Conservation (phyloP, 2,113 vertebrate genomes). For the Cynopterus brachyotis region DNA sequence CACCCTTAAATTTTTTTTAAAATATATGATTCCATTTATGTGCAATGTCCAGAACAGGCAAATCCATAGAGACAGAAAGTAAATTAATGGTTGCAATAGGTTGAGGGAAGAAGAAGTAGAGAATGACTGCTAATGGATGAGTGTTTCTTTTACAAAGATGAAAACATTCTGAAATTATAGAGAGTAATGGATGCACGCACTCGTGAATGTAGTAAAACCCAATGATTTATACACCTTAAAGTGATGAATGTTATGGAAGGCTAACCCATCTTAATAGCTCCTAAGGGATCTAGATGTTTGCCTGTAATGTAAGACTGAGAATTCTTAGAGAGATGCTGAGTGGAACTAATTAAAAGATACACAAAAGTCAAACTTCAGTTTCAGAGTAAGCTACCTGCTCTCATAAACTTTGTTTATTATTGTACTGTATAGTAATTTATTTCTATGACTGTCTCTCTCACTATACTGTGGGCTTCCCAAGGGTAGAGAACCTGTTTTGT, state of each 20-base stretch:
- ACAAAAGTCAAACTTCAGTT: background rate
- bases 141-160: background rate
- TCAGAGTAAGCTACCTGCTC: background rate
- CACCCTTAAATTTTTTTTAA: background rate
- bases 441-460: background rate
- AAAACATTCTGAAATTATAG: background rate
- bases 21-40: background rate
- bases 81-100: background rate
- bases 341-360: constrained; percentile 12
- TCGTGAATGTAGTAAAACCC: background rate
- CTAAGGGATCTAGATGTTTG: constrained; percentile 19
- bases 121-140: background rate
- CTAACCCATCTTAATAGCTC: background rate
- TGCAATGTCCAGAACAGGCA: background rate
- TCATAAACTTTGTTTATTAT: constrained; percentile 18
- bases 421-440: background rate
- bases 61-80: background rate
- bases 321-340: background rate
- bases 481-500: background rate
- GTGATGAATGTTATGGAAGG: background rate
- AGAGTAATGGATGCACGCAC: background rate
- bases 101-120: background rate
- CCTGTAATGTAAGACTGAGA: background rate
- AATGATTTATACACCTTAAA: background rate
- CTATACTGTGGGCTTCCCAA: background rate